phyloP scores from a whole-genome alignment of 2,888 invertebrate species.

The Zaprionus lineosus region DNA sequence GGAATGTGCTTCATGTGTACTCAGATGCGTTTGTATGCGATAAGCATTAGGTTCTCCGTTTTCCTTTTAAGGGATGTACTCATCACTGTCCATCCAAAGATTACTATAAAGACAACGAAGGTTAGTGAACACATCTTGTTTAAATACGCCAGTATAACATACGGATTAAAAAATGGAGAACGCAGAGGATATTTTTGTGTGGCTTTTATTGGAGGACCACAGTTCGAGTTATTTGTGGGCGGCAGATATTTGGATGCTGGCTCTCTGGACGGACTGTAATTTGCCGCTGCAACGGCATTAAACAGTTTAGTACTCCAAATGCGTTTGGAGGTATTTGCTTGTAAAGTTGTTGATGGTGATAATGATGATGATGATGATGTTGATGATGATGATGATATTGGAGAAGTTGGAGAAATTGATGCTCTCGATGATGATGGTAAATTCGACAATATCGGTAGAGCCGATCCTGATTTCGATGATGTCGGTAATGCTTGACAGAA shows the following conservation, averaged over 20 bases:
- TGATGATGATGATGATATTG: background rate
- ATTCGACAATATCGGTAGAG: no score
- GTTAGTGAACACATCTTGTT: background rate
- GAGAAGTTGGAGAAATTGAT: no score
- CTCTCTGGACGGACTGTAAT: conserved; percentile 45
- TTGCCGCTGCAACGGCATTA: conserved; percentile 53
- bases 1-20: background rate
- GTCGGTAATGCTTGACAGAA: no score
- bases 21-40: background rate
- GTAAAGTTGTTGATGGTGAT: background rate
- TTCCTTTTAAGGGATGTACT: conserved; percentile 7
- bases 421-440: no score
- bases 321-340: no score
- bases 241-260: conserved; percentile 29
- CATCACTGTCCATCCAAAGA: conserved; percentile 28
- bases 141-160: conserved; percentile 6
- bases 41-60: background rate
- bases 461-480: no score
- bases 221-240: background rate
- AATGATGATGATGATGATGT: background rate
- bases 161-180: conserved; percentile 43
- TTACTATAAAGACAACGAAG: conserved; percentile 32
- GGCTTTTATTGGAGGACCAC: background rate
- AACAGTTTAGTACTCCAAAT: conserved; percentile 33
- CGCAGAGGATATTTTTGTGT: conserved; percentile 33